Conservation (phyloP, 2,113 vertebrate species). For the Carettochelys insculpta region DNA sequence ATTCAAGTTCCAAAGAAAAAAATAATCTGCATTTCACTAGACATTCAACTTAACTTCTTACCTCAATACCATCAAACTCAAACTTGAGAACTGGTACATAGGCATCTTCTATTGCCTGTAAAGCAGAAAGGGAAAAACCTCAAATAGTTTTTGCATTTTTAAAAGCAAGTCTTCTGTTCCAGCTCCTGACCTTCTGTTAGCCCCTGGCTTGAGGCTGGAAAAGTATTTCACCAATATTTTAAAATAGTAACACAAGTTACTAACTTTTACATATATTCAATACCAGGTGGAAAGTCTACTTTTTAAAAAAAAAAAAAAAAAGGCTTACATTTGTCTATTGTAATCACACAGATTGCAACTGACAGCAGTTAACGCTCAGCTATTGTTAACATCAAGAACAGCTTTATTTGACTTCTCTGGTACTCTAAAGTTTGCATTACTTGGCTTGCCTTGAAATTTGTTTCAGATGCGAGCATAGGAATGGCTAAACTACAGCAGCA, state of each 20-base stretch:
- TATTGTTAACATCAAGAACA: not conserved
- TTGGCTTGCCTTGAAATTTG: not conserved
- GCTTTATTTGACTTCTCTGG: not conserved
- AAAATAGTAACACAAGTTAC: not conserved
- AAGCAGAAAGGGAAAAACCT: not conserved
- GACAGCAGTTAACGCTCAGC: not conserved
- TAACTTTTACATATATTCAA: not conserved
- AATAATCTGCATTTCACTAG: not conserved
- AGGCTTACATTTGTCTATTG: not conserved
- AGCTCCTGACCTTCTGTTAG: not conserved
- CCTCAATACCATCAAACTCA: slow-evolving; percentile 97
- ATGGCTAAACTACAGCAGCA: not conserved
- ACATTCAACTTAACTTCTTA: slow-evolving; percentile 60
- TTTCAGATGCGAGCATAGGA: not conserved
- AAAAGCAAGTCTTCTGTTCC: not conserved
- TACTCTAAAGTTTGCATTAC: not conserved
- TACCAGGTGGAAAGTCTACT: not conserved
- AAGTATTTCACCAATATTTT: not conserved
- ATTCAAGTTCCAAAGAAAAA: not conserved
- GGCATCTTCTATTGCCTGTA: slow-evolving; percentile 95
- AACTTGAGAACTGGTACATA: slow-evolving; percentile 99
- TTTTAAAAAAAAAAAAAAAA: not conserved
- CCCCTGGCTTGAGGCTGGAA: not conserved
- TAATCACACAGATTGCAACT: not conserved
- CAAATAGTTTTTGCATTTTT: not conserved